These are phyloP conservation scores for Mechanitis mazaeus DNA, from an alignment of 2,888 invertebrate genomes.

Conservation along the genomic window DNA sequence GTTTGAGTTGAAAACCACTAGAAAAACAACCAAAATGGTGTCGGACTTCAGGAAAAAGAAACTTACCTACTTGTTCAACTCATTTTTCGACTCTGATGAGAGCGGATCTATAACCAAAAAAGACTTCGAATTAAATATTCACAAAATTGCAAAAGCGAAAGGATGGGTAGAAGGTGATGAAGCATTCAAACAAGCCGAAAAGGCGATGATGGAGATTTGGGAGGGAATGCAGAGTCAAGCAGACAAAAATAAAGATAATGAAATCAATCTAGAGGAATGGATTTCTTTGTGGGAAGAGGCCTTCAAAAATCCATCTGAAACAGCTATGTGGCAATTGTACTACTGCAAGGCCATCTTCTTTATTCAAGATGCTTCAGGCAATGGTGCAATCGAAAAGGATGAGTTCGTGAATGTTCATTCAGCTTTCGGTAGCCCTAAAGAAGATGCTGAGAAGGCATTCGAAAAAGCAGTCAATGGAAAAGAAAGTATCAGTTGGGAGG, in stretches of 20 bases:
- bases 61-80: conserved; percentile 88
- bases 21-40: conserved; percentile 65
- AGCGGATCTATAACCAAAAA: conserved; percentile 91
- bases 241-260: conserved; percentile 89
- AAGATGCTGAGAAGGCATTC: conserved; percentile 86
- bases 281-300: conserved; percentile 89
- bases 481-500: conserved; percentile 81
- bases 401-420: conserved; percentile 89
- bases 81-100: conserved; percentile 91
- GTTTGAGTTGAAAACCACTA: conserved; percentile 22
- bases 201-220: conserved; percentile 88
- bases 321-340: conserved; percentile 88
- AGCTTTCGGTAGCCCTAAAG: conserved; percentile 84
- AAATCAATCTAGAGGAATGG: conserved; percentile 92
- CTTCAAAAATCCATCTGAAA: conserved; percentile 82
- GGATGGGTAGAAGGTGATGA: conserved; percentile 85
- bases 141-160: conserved; percentile 87
- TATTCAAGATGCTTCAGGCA: conserved; percentile 89
- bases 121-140: conserved; percentile 89
- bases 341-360: conserved; percentile 93
- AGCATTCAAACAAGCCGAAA: conserved; percentile 83
- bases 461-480: conserved; percentile 86
- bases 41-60: conserved; percentile 94
- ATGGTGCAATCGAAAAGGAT: conserved; percentile 83
- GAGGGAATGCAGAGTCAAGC: conserved; percentile 86